A percentile compares a stretch with the other conserved stretches of the same genome.
phyloP scores from a whole-genome alignment of 2,797 vertebrate genomes.

The Cheirogaleus major region DNA sequence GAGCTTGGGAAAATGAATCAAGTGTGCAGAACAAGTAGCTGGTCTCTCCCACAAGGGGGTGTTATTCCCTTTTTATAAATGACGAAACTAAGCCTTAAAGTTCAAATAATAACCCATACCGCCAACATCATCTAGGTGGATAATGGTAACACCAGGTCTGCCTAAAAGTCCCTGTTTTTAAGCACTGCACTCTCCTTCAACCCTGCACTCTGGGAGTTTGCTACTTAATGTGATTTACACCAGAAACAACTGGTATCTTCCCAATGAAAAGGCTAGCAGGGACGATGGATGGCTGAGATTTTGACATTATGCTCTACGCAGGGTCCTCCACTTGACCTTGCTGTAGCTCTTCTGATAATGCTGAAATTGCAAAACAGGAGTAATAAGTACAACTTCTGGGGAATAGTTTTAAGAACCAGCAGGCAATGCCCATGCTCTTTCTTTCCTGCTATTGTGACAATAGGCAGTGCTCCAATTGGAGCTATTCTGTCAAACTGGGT shows the following conservation, averaged over 20 bases:
- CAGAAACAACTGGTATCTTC: not conserved
- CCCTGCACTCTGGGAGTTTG: not conserved
- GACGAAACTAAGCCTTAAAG: not conserved
- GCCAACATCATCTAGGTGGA: not conserved
- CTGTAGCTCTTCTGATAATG: not conserved
- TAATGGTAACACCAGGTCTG: not conserved
- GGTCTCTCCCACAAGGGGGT: not conserved
- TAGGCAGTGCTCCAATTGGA: not conserved
- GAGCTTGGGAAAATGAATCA: not conserved
- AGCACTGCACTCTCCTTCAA: not conserved
- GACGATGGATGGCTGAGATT: not conserved
- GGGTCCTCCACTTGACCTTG: not conserved
- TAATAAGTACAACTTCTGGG: not conserved
- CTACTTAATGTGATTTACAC: not conserved
- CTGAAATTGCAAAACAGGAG: not conserved
- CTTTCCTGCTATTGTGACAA: not conserved
- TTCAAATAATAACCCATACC: not conserved
- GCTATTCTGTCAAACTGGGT: not conserved
- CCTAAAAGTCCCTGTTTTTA: not conserved
- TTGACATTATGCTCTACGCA: not conserved
- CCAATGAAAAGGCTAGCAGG: not conserved
- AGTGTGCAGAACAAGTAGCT: not conserved
- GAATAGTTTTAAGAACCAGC: not conserved
- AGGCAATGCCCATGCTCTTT: not conserved
- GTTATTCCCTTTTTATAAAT: not conserved